These are phyloP conservation scores for Agriopis marginaria DNA, from an alignment of 2,888 invertebrate genomes.

Conservation along the genomic window DNA sequence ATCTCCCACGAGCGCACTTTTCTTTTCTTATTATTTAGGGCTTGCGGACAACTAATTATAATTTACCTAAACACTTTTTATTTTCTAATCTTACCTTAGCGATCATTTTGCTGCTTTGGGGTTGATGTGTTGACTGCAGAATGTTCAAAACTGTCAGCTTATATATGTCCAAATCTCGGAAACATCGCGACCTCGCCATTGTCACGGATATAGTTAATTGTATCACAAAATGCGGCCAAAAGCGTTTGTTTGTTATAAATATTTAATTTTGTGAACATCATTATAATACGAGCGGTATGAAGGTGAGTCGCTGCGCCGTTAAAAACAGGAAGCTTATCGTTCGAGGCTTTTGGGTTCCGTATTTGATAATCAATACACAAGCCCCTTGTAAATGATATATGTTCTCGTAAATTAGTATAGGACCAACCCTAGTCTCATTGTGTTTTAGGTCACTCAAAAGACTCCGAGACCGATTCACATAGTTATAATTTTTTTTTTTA, in stretches of 20 bases:
- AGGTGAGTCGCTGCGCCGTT: slow-evolving; percentile 53
- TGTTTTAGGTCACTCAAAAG: too few relatives aligned
- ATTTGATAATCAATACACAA: neutral
- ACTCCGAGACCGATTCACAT: too few relatives aligned
- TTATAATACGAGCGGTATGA: slow-evolving; percentile 47
- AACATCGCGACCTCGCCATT: slow-evolving; percentile 65
- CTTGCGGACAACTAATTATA: neutral
- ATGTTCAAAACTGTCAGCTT: slow-evolving; percentile 61
- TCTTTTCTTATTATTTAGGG: neutral
- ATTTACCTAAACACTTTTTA: slow-evolving; percentile 14
- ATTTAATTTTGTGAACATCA: slow-evolving; percentile 53
- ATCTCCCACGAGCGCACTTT: neutral
- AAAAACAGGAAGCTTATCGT: slow-evolving; percentile 38
- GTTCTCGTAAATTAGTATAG: neutral
- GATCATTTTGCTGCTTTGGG: slow-evolving; percentile 64
- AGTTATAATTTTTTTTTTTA: too few relatives aligned
- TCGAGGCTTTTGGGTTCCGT: slow-evolving; percentile 38
- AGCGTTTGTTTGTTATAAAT: slow-evolving; percentile 55
- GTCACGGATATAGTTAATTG: slow-evolving; percentile 65
- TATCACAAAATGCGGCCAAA: slow-evolving; percentile 54
- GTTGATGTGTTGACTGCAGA: slow-evolving; percentile 63
- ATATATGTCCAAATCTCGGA: slow-evolving; percentile 67
- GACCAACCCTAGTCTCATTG: too few relatives aligned
- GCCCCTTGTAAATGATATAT: neutral
- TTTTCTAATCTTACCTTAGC: slow-evolving; percentile 64